phyloP scores from a whole-genome alignment of 2,113 vertebrate genomes.

The Crotalus horridus region DNA sequence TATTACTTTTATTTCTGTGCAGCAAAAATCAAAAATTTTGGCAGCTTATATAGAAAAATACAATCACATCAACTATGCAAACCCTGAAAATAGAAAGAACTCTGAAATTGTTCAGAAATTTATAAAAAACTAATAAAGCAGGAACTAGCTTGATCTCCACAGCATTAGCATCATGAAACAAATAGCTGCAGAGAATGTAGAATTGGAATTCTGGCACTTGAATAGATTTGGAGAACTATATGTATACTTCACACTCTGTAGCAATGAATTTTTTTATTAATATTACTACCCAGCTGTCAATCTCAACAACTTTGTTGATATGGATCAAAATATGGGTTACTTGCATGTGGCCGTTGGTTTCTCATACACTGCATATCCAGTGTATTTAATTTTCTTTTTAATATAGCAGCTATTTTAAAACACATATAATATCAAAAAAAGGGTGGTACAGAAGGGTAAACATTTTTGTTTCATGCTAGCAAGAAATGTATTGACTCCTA shows the following conservation, averaged over 20 bases:
- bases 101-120: too few relatives aligned
- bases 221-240: background rate
- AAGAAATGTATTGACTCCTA: background rate
- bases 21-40: background rate
- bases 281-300: background rate
- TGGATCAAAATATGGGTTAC: background rate
- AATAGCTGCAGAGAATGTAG: background rate
- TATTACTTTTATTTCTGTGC: background rate
- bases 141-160: too few relatives aligned
- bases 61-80: background rate
- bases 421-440: background rate
- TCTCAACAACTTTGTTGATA: background rate
- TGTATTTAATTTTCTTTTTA: background rate
- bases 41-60: background rate
- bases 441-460: background rate
- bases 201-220: rapidly evolving
- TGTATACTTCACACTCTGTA: background rate
- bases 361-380: background rate
- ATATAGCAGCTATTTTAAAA: background rate
- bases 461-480: background rate
- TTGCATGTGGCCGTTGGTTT: background rate
- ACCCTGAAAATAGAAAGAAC: too few relatives aligned
- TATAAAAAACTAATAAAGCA: too few relatives aligned
- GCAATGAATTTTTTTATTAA: background rate
- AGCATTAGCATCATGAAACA: background rate